Evolutionary conservation across 64 coral and sea anemone genomes (phyloP).

Genomic region (Trachythela sp.): DNA sequence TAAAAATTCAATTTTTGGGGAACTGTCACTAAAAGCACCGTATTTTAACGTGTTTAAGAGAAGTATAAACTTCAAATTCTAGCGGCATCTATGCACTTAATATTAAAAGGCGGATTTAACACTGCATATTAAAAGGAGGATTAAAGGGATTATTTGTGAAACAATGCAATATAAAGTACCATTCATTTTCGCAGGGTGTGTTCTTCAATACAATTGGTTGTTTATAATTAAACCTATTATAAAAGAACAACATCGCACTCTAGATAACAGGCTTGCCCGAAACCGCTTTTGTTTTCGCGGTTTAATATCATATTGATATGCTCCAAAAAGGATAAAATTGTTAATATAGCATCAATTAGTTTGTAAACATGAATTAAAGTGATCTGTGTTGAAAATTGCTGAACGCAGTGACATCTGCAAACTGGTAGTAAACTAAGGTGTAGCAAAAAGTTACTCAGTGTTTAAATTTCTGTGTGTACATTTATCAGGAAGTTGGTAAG

Average conservation of each 20-base stretch:
- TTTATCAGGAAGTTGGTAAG: not conserved
- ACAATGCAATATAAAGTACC: not conserved
- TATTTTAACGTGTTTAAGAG: not conserved
- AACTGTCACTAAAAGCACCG: not conserved
- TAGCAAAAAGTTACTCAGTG: not conserved
- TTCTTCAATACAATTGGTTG: not conserved
- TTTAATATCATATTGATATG: not conserved
- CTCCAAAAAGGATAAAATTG: not conserved
- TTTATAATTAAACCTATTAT: not conserved
- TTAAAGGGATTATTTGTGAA: not conserved
- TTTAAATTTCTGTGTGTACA: not conserved
- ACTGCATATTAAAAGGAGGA: not conserved
- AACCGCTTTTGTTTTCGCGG: not conserved
- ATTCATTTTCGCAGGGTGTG: not conserved
- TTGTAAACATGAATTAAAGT: not conserved
- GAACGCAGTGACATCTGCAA: not conserved
- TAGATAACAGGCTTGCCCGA: not conserved
- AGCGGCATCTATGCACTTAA: not conserved
- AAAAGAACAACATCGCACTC: not conserved
- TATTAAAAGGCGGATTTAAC: not conserved
- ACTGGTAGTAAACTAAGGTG: too few relatives aligned
- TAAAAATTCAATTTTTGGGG: not conserved
- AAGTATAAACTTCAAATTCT: not conserved
- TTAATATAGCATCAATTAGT: not conserved
- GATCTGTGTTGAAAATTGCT: not conserved